Percentiles rank a stretch among this genome's conserved stretches.
Conservation (phyloP, 2,888 invertebrate genomes). For the Pardosa pseudoannulata region DNA sequence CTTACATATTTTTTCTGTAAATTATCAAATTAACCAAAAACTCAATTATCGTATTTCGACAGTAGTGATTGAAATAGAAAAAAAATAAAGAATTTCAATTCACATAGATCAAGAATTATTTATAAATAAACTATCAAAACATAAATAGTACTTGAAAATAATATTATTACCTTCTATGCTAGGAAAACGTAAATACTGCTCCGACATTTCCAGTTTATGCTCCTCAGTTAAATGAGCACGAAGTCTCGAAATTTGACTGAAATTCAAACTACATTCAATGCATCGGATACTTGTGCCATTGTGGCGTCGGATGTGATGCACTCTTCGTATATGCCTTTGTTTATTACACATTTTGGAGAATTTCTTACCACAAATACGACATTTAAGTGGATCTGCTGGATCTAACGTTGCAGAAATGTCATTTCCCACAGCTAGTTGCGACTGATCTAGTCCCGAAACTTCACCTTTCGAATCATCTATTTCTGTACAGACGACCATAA, state of each 20-base stretch:
- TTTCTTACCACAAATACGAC: constrained; percentile 23
- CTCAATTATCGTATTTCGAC: no score
- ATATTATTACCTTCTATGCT: constrained; percentile 55
- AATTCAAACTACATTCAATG: constrained; percentile 39
- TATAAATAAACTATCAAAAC: no score
- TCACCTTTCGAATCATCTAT: background rate
- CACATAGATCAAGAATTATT: no score
- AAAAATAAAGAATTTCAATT: no score
- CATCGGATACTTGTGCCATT: constrained; percentile 31
- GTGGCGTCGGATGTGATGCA: constrained; percentile 31
- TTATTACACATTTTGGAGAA: constrained; percentile 27
- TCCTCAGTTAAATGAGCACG: constrained; percentile 19
- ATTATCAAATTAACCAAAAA: no score
- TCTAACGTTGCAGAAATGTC: background rate
- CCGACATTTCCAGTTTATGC: constrained; percentile 42
- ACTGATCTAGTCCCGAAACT: no score
- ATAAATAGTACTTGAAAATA: no score
- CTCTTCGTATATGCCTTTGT: constrained; percentile 25
- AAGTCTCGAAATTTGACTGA: constrained; percentile 29
- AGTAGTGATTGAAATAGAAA: no score
- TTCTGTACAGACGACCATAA: background rate
- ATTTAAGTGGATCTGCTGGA: constrained; percentile 14
- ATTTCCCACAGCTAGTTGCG: background rate
- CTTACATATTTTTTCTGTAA: no score
- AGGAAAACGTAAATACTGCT: constrained; percentile 29